A percentile compares a stretch with the other conserved stretches of the same genome.
Conservation (phyloP, 2,113 vertebrate species). For the Microcebus lehilahytsara region DNA sequence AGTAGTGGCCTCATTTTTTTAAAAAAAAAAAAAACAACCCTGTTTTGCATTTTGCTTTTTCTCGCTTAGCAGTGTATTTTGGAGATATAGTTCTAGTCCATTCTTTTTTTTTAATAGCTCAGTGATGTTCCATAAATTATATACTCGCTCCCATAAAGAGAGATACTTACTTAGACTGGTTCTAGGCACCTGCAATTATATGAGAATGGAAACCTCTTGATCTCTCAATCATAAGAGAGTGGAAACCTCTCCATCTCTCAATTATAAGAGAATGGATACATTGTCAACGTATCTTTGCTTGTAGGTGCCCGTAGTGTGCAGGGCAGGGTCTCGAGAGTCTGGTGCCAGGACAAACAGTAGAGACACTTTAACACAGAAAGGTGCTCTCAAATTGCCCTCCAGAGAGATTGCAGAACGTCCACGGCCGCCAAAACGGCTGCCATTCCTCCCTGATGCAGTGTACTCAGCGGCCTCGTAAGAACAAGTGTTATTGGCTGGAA, state of each 20-base stretch:
- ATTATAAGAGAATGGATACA: no score
- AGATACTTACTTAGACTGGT: background rate
- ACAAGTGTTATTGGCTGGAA: fast-evolving
- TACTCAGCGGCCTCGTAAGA: fast-evolving
- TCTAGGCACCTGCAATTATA: background rate
- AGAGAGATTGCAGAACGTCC: fast-evolving
- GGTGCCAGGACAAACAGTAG: fast-evolving
- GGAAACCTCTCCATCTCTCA: no score
- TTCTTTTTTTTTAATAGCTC: background rate
- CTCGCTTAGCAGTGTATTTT: background rate
- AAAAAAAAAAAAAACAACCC: no score
- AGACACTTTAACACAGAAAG: fast-evolving
- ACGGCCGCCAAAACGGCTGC: fast-evolving
- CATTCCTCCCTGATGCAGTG: fast-evolving
- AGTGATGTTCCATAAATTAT: background rate
- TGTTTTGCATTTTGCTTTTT: background rate
- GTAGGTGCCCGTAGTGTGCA: fast-evolving
- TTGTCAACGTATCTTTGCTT: fast-evolving
- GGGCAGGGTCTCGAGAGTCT: background rate
- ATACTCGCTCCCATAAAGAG: background rate
- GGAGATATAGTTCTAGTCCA: background rate
- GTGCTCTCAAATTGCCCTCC: fast-evolving
- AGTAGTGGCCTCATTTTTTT: no score
- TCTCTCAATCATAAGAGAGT: no score
- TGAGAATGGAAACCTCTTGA: no score